phyloP scores from a whole-genome alignment of 2,113 vertebrate species.

The Sula dactylatra region DNA sequence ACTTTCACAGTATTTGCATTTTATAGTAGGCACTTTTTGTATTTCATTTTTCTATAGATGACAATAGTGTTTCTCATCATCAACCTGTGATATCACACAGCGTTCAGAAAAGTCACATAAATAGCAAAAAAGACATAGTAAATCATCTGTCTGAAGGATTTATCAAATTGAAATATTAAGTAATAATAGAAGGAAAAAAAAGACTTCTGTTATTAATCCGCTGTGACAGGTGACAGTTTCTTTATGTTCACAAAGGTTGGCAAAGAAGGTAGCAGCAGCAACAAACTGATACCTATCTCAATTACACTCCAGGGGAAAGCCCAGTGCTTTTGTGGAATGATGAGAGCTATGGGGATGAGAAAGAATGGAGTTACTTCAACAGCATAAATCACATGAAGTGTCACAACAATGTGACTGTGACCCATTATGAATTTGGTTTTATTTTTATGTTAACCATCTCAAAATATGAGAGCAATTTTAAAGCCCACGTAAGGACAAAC shows the following conservation, averaged over 20 bases:
- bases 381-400: background rate
- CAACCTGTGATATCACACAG: background rate
- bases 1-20: background rate
- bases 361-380: background rate
- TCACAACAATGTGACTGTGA: background rate
- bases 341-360: accelerated
- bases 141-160: background rate
- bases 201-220: background rate
- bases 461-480: slow-evolving; percentile 3
- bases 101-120: background rate
- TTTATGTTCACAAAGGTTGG: background rate
- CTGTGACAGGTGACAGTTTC: background rate
- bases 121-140: background rate
- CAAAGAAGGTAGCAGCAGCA: background rate
- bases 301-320: background rate
- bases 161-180: background rate
- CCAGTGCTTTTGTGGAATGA: background rate
- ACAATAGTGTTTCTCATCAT: background rate
- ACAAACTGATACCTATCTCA: background rate
- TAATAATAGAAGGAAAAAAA: background rate
- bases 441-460: background rate
- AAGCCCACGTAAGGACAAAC: background rate
- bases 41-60: background rate
- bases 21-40: background rate
- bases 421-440: background rate